Conservation (phyloP, 2,797 vertebrate species). For the Paramormyrops hopkinsi region DNA sequence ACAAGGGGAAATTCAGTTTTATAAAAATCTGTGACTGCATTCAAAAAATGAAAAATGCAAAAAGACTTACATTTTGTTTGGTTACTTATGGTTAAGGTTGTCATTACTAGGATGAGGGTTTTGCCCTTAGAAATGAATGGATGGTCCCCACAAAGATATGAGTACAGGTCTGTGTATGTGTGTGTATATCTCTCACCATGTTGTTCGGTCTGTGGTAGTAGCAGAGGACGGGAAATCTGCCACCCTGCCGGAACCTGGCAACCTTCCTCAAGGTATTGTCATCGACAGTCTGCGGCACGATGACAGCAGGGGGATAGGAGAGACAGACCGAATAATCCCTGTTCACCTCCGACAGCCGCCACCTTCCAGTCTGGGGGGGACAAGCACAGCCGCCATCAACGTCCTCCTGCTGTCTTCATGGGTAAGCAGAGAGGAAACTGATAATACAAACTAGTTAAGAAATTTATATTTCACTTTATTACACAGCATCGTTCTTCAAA, state of each 20-base stretch:
- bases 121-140: too few species aligned
- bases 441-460: background rate
- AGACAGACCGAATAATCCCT: slow-evolving; percentile 62
- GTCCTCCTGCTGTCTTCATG: background rate
- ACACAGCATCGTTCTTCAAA: background rate
- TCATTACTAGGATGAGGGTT: background rate
- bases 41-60: background rate
- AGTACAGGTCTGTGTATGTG: background rate
- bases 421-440: background rate
- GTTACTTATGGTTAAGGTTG: background rate
- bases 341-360: slow-evolving; percentile 75
- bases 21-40: background rate
- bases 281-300: slow-evolving; percentile 58
- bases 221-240: slow-evolving; percentile 75
- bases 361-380: slow-evolving; percentile 60
- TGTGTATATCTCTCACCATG: slow-evolving; percentile 51
- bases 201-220: slow-evolving; percentile 68
- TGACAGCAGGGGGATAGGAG: slow-evolving; percentile 61
- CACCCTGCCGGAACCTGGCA: slow-evolving; percentile 71
- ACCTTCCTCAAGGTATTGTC: slow-evolving; percentile 56
- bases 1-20: background rate
- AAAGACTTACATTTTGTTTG: background rate
- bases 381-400: background rate
- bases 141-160: too few species aligned
- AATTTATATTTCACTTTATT: background rate